Evolutionary conservation across 1,140 invertebrate genomes (phyloP).

Genomic region (Mizuhopecten yessoensis): DNA sequence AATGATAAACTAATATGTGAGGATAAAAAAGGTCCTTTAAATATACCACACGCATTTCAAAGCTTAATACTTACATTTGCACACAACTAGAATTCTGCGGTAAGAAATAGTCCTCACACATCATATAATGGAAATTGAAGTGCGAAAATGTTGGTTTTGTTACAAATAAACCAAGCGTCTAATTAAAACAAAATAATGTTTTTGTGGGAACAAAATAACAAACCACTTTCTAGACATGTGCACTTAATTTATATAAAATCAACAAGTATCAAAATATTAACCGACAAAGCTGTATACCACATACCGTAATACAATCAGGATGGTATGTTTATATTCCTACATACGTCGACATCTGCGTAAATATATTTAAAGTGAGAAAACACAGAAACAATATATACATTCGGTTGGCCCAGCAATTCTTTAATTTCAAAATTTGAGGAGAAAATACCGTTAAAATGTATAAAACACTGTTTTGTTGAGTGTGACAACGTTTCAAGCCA

Average conservation of each 20-base stretch:
- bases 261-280: background rate
- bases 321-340: too few relatives aligned
- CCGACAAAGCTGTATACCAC: too few relatives aligned
- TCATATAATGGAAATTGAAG: background rate
- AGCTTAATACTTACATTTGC: background rate
- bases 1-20: conserved; percentile 15
- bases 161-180: background rate
- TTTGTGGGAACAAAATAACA: background rate
- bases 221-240: background rate
- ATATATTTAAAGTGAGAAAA: too few relatives aligned
- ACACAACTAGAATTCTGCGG: background rate
- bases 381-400: too few relatives aligned
- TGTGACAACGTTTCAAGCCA: too few relatives aligned
- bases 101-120: background rate
- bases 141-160: background rate
- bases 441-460: too few relatives aligned
- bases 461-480: too few relatives aligned
- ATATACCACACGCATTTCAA: background rate
- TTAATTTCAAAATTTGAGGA: too few relatives aligned
- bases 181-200: background rate
- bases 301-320: too few relatives aligned
- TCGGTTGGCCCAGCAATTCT: too few relatives aligned
- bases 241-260: background rate
- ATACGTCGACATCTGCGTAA: too few relatives aligned
- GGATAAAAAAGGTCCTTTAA: conserved; percentile 16